Evolutionary conservation across 2,113 vertebrate species (phyloP), one percentile per base, ranked within the genome.

Genomic region (Mormoops blainvillei): DNA sequence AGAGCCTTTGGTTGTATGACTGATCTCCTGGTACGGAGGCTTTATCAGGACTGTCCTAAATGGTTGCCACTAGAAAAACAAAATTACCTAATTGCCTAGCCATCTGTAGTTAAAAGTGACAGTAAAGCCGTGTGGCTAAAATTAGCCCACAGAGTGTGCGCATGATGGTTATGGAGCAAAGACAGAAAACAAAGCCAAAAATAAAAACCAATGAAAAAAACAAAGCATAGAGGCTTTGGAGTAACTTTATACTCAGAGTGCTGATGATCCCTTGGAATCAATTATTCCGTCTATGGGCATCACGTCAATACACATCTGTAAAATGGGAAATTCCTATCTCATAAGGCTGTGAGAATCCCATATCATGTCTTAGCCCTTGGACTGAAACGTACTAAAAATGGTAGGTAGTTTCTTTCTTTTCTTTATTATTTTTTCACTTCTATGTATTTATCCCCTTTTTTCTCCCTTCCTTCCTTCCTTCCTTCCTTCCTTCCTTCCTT

Each of bases 51-150:
- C 61, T 68, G 54, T 50, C 54, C 52, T 93, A 91, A 91, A n/a
- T 84, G 31, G 81, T 70, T 92, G 50, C 82, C 84, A 84, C 45
- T 43, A 86, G n/a, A 92, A 83, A 80, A 97, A 91, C 45, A 91
- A 94, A 86, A 97, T 97, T 86, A 93, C 68, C 41, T 95, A 93
- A 95, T 56, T 92, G 61, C 48, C 70, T 84, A 96, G 38, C 33
- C 43, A 76, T 89, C 87, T 81, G 61, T 83, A 87, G 56, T 89
- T 89, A 84, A 96, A 87, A 89, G 80, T 80, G 31, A 86, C 86
- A 61, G 78, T 86, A 91, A 94, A 82, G 87, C 61, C 36, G 63
- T 43, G 31, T 45, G 50, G 38, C 70, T 96, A 94, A 97, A 94
- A 83, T 95, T 86, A 94, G 61, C 10, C 31, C 68, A 73, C 50